Evolutionary conservation across 2,888 invertebrate genomes (phyloP), one percentile per base, ranked within the genome.

Genomic region (Troides aeacus): DNA sequence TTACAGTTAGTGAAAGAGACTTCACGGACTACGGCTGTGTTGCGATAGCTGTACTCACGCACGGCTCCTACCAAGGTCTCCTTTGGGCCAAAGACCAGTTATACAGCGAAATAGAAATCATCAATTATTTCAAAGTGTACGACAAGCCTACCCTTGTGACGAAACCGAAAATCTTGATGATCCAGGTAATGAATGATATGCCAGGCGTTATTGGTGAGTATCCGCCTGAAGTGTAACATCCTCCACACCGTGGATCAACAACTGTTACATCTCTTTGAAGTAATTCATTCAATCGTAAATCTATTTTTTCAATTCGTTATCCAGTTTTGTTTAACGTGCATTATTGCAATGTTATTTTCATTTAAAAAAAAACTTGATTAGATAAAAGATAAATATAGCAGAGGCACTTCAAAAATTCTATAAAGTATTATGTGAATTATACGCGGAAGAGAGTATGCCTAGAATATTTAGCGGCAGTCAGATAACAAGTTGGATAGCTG

Each of bases 1-100:
- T 82, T 60, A 7, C 80, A 86, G 85, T 83, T 62, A 78, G 76
- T 36, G 72, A 75, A 4, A 70, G 72, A 23, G 79, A 86, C 68
- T 88, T 86, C 67, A 85, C 84, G 0, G 83, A 88, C 30, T 89
- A 88, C 63, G 90, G 90, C 0, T 90, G 90, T 68, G 76, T 90
- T 3, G 87, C 81, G 0, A 80, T 89, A 0, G 87, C 82, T 0
- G 81, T 91, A 0, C 73, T 91, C 2, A 89, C 91, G 0, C 90
- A 90, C 60, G 91, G 91, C 0, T 78, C 84, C 0, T 76, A 78
- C 6, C 74, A 85, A 7, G 90, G 90, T 0, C 71, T 81, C 1
- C 76, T 91, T 2, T 76, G 81, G 8, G 90, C 90, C 0, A 84
- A 80, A 62, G 90, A 90, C 68, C 77, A 78, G 66, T 75, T 77